phyloP scores from a whole-genome alignment of 2,113 vertebrate genomes.

The Eurystomus gularis region DNA sequence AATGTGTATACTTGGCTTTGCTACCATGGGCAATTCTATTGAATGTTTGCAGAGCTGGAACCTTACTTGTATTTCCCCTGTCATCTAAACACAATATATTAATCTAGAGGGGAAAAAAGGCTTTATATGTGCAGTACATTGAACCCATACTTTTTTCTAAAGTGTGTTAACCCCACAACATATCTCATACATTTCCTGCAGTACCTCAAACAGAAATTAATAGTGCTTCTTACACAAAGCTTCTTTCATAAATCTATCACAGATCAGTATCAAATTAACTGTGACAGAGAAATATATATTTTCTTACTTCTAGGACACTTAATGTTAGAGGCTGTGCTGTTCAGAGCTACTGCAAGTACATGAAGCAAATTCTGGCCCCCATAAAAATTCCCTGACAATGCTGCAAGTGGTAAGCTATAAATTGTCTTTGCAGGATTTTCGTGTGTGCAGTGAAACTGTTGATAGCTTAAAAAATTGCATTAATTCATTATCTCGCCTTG shows the following conservation, averaged over 20 bases:
- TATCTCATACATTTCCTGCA: neutral
- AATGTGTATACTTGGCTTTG: neutral
- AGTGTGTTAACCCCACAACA: neutral
- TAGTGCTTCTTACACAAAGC: neutral
- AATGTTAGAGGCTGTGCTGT: neutral
- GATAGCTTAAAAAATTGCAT: neutral
- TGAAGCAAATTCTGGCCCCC: neutral
- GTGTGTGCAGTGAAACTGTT: neutral
- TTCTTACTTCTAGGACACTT: neutral
- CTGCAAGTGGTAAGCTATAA: neutral
- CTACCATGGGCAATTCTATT: neutral
- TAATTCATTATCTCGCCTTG: neutral
- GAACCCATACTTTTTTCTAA: neutral
- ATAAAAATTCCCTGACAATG: neutral
- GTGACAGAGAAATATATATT: neutral
- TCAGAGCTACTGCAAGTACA: neutral
- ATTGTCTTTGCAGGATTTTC: neutral
- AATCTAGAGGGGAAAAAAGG: rapidly evolving
- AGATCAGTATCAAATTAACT: neutral
- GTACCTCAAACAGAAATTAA: neutral
- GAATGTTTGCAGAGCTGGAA: neutral
- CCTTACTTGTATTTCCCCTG: neutral
- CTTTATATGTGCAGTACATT: neutral
- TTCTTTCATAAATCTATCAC: neutral
- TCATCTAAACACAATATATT: neutral